phyloP scores from a whole-genome alignment of 2,888 invertebrate genomes.

The Cerastis rubricosa region DNA sequence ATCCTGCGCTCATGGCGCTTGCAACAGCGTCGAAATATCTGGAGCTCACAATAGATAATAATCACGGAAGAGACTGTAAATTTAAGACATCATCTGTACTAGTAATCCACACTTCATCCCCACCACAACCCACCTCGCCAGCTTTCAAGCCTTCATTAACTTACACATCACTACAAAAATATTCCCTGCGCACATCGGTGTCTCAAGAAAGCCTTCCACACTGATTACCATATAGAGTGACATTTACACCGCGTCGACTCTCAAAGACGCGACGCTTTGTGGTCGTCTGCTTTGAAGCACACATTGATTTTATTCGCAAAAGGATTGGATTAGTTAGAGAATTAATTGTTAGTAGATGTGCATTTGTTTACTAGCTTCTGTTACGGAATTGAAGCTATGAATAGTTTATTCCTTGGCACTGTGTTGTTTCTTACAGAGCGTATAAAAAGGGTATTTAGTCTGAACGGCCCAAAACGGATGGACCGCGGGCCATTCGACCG shows the following conservation, averaged over 20 bases:
- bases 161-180: constrained; percentile 67
- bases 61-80: too few relatives aligned
- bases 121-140: constrained; percentile 28
- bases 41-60: too few relatives aligned
- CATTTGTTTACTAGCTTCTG: constrained; percentile 38
- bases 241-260: constrained; percentile 75
- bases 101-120: constrained; percentile 32
- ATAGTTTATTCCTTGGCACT: neutral
- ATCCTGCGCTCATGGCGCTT: too few relatives aligned
- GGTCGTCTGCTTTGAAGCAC: constrained; percentile 54
- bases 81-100: neutral
- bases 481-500: too few relatives aligned
- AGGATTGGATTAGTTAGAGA: constrained; percentile 50
- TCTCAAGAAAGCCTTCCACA: constrained; percentile 70
- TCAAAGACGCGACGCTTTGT: constrained; percentile 71
- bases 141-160: constrained; percentile 68
- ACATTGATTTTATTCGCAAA: constrained; percentile 56
- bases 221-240: constrained; percentile 80
- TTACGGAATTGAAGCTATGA: neutral
- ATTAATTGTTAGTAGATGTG: constrained; percentile 48
- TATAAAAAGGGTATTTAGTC: too few relatives aligned
- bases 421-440: neutral
- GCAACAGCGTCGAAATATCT: too few relatives aligned
- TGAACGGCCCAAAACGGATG: too few relatives aligned
- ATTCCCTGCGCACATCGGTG: constrained; percentile 66